phyloP scores from a whole-genome alignment of 2,113 vertebrate species.

The Siphamia tubifer region DNA sequence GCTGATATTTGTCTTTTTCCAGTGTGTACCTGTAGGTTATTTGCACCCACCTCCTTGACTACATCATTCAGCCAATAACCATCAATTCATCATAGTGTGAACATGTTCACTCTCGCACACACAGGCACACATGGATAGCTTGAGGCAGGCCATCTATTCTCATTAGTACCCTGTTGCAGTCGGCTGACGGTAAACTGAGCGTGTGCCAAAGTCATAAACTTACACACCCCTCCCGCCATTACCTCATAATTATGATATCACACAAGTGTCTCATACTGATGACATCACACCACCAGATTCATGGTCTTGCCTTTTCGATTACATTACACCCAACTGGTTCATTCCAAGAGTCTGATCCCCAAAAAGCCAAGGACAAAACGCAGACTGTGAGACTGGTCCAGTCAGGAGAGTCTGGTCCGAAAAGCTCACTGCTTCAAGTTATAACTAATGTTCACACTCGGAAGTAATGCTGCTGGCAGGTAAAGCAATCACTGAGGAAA shows the following conservation, averaged over 20 bases:
- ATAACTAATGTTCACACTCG: conserved; percentile 23
- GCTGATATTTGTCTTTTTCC: conserved; percentile 5
- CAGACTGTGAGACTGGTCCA: conserved; percentile 36
- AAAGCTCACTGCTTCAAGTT: conserved; percentile 1
- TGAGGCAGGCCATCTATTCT: conserved; percentile 69
- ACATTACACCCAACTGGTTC: conserved; percentile 47
- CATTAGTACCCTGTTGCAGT: conserved; percentile 73
- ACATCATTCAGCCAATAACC: conserved; percentile 39
- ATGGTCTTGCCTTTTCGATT: conserved; percentile 59
- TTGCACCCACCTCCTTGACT: conserved; percentile 17
- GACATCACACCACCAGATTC: conserved; percentile 68
- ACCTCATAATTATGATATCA: conserved; percentile 79
- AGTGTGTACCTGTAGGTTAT: conserved; percentile 36
- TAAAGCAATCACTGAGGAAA: conserved; percentile 43
- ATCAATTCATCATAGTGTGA: conserved; percentile 47
- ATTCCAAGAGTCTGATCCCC: conserved; percentile 48
- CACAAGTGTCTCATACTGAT: conserved; percentile 74
- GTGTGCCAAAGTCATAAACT: conserved; percentile 76
- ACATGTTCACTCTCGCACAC: conserved; percentile 15
- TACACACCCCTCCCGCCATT: conserved; percentile 69
- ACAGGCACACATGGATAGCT: conserved; percentile 44
- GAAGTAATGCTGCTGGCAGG: conserved; percentile 38
- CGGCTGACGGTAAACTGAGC: conserved; percentile 62
- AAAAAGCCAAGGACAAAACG: conserved; percentile 64
- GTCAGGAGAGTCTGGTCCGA: conserved; percentile 23